Evolutionary conservation across 2,797 vertebrate species (phyloP).

Genomic region (Scyliorhinus canicula): DNA sequence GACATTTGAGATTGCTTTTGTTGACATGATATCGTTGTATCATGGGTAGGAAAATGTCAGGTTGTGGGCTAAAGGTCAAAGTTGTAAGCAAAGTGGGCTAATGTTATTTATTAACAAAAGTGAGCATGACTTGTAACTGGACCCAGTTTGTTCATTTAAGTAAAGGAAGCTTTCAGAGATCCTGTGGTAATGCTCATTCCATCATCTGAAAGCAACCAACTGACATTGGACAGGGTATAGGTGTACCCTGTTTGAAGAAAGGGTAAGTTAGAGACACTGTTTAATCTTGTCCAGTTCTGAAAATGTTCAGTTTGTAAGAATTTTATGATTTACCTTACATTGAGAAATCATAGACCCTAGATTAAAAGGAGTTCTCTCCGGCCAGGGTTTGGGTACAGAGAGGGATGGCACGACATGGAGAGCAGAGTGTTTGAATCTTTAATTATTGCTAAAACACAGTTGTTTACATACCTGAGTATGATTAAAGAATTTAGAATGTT

Average conservation of each 20-base stretch:
- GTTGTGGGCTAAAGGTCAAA: constrained; percentile 37
- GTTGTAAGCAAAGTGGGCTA: neutral
- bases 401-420: neutral
- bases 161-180: neutral
- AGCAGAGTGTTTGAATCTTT: neutral
- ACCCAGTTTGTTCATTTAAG: constrained; percentile 35
- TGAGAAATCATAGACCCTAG: neutral
- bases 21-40: constrained; percentile 34
- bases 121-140: constrained; percentile 34
- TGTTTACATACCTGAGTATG: neutral
- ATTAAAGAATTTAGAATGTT: neutral
- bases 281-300: neutral
- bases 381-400: neutral
- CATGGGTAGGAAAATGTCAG: constrained; percentile 36
- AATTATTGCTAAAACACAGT: neutral
- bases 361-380: neutral
- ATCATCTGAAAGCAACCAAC: constrained; percentile 47
- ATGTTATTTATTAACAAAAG: constrained; percentile 44
- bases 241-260: constrained; percentile 43
- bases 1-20: constrained; percentile 24
- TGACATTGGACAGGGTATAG: constrained; percentile 41
- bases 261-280: constrained; percentile 30
- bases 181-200: neutral
- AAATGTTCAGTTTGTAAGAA: neutral
- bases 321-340: neutral